Evolutionary conservation across 2,888 invertebrate genomes (phyloP).

Genomic region (Heliconius erato): DNA sequence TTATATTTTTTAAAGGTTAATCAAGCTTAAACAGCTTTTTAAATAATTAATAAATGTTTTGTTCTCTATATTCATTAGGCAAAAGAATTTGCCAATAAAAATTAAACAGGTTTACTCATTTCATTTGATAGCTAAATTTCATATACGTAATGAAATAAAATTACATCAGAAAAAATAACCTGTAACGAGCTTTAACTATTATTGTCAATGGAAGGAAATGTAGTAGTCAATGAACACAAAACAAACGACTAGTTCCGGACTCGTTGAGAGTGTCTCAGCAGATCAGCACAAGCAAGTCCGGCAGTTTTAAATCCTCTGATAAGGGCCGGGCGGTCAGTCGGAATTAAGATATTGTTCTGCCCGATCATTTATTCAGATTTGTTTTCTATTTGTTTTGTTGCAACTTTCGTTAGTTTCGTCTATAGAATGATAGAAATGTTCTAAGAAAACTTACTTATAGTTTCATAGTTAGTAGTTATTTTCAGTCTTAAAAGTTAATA

Average conservation of each 20-base stretch:
- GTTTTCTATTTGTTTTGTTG: slow-evolving; percentile 13
- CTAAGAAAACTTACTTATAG: not conserved
- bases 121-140: too few species aligned
- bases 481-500: too few species aligned
- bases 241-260: not conserved
- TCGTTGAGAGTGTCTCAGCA: slow-evolving; percentile 1
- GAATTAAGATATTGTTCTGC: slow-evolving; percentile 31
- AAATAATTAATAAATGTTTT: too few species aligned
- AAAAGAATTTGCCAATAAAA: too few species aligned
- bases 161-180: too few species aligned
- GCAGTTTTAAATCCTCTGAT: slow-evolving; percentile 43
- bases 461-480: not conserved
- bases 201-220: not conserved
- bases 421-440: not conserved
- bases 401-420: slow-evolving; percentile 8
- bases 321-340: slow-evolving; percentile 27
- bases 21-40: too few species aligned
- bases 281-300: slow-evolving; percentile 24
- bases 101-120: too few species aligned
- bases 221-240: slow-evolving; percentile 17
- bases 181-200: not conserved
- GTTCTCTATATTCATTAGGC: too few species aligned
- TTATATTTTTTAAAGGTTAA: too few species aligned
- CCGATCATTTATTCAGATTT: slow-evolving; percentile 32
- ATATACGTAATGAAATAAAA: too few species aligned